A percentile compares a stretch with the other conserved stretches of the same genome.
phyloP scores from a whole-genome alignment of 1,140 invertebrate genomes.

The Zeugodacus cucurbitae region DNA sequence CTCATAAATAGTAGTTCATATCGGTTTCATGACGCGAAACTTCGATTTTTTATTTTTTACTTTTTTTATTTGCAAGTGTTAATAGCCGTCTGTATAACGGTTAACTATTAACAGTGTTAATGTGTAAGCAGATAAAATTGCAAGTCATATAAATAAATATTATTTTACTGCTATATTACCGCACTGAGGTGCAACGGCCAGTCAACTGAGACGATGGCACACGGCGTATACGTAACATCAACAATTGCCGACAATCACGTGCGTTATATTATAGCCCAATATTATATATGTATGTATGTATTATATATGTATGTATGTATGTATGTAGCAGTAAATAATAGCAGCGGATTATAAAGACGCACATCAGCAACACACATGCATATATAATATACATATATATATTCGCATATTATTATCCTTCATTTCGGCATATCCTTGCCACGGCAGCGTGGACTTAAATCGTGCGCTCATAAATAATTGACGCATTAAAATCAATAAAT shows the following conservation, averaged over 20 bases:
- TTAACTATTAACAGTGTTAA: neutral
- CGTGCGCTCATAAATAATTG: neutral
- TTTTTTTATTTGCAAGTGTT: neutral
- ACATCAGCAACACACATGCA: neutral
- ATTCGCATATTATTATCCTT: neutral
- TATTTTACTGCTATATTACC: neutral
- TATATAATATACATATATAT: neutral
- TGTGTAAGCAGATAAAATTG: neutral
- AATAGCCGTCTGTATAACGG: neutral
- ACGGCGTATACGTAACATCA: constrained; percentile 11
- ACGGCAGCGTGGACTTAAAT: neutral
- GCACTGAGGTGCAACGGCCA: neutral
- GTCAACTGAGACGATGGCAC: neutral
- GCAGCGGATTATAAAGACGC: neutral
- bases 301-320: neutral
- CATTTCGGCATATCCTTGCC: neutral
- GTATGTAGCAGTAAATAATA: neutral
- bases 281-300: neutral
- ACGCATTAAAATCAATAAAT: constrained; percentile 21
- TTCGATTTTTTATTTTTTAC: neutral
- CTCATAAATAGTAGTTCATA: neutral
- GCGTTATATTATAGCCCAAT: neutral
- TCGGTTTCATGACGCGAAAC: neutral
- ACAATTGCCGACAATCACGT: neutral
- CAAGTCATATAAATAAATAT: neutral